Evolutionary conservation across 2,888 invertebrate species (phyloP).

Genomic region (Leucophenga maculata): DNA sequence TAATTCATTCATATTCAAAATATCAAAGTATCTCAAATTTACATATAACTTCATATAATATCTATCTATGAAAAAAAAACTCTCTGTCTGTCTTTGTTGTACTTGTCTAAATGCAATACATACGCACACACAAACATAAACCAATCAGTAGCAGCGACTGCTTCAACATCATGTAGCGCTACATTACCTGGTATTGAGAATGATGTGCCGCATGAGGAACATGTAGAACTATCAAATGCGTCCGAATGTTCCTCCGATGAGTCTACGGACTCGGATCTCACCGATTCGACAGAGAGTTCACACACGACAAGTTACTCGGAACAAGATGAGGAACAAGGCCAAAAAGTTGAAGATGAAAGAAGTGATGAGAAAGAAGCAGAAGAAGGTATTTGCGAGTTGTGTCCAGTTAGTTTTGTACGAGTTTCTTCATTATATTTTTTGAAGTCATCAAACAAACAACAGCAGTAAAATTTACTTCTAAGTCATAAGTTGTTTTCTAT

Average conservation of each 20-base stretch:
- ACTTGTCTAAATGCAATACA: constrained; percentile 55
- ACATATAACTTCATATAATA: constrained; percentile 31
- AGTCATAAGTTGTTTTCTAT: background rate
- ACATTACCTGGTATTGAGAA: constrained; percentile 9
- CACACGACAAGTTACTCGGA: constrained; percentile 71
- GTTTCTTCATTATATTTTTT: background rate
- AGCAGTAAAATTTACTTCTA: background rate
- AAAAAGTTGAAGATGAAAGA: constrained; percentile 5
- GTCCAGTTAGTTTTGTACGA: background rate
- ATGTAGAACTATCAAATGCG: constrained; percentile 24
- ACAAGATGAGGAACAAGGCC: constrained; percentile 8
- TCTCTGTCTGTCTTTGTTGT: constrained; percentile 39
- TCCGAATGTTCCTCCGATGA: constrained; percentile 71
- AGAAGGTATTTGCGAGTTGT: constrained; percentile 14
- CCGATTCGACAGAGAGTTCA: constrained; percentile 72
- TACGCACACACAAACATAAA: constrained; percentile 38
- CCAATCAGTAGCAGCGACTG: constrained; percentile 58
- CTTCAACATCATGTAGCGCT: constrained; percentile 38
- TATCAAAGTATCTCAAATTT: constrained; percentile 28
- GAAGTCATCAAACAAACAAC: background rate
- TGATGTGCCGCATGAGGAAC: constrained; percentile 32
- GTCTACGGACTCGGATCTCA: constrained; percentile 74
- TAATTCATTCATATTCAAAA: background rate
- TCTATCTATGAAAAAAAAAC: constrained; percentile 11
- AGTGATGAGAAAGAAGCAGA: constrained; percentile 1